A percentile compares a stretch with the other conserved stretches of the same genome.
Conservation (phyloP, 2,797 vertebrate species). For the Kryptolebias ocellatus region DNA sequence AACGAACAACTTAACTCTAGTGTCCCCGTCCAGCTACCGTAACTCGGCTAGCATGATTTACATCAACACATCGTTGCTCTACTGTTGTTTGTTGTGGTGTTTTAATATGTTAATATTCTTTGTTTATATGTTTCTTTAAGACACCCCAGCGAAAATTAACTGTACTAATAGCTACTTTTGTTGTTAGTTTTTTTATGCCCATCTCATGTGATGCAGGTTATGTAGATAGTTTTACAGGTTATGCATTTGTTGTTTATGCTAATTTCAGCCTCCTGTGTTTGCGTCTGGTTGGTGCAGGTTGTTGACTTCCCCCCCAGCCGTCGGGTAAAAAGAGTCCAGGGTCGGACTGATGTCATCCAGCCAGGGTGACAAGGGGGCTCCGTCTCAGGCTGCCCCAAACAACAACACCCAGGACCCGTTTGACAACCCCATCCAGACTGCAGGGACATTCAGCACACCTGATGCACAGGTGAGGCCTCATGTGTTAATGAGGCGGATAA, state of each 20-base stretch:
- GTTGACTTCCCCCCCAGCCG: slow-evolving; percentile 11
- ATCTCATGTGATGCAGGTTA: neutral
- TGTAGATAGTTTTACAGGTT: neutral
- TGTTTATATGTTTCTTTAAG: neutral
- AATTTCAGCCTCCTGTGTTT: neutral
- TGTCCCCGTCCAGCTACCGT: slow-evolving; percentile 8
- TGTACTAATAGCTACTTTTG: neutral
- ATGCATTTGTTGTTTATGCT: neutral
- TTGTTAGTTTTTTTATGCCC: neutral
- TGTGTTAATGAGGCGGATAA: neutral
- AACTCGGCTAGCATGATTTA: slow-evolving; percentile 45
- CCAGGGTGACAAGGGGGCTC: slow-evolving; percentile 55
- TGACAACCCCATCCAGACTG: slow-evolving; percentile 28
- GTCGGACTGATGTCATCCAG: slow-evolving; percentile 69
- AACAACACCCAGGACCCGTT: slow-evolving; percentile 41
- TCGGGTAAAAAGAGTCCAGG: slow-evolving; percentile 32
- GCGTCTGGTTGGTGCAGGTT: slow-evolving; percentile 27
- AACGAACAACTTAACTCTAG: neutral
- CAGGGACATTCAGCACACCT: slow-evolving; percentile 29
- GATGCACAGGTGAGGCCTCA: slow-evolving; percentile 58
- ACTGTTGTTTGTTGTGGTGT: slow-evolving; percentile 7
- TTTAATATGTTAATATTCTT: slow-evolving; percentile 5
- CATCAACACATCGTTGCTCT: neutral
- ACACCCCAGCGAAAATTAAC: neutral
- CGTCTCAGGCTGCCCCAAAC: slow-evolving; percentile 49